phyloP scores from a whole-genome alignment of 2,888 invertebrate genomes.

The Cantharis nigra region DNA sequence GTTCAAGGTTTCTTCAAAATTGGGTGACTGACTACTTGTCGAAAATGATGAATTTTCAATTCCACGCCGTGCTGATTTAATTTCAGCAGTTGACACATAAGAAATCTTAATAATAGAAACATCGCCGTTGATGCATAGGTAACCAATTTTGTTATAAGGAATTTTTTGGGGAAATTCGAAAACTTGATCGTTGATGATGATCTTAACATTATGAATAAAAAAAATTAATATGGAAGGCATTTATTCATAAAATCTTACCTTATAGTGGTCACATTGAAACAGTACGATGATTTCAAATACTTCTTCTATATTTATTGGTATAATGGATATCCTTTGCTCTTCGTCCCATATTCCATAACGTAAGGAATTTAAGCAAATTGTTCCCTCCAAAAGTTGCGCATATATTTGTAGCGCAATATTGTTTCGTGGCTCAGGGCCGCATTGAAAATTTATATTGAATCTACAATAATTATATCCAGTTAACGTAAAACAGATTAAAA shows the following conservation, averaged over 20 bases:
- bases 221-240: background rate
- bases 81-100: constrained; percentile 61
- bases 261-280: constrained; percentile 59
- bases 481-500: background rate
- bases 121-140: constrained; percentile 79
- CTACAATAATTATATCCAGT: constrained; percentile 49
- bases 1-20: too few species aligned
- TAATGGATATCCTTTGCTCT: constrained; percentile 61
- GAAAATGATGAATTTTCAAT: background rate
- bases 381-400: constrained; percentile 60
- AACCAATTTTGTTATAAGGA: constrained; percentile 66
- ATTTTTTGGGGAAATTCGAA: constrained; percentile 77
- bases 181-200: constrained; percentile 79
- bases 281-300: constrained; percentile 74
- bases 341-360: constrained; percentile 63
- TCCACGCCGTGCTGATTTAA: background rate
- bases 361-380: constrained; percentile 64
- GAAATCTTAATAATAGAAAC: constrained; percentile 68
- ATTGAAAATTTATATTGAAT: constrained; percentile 77
- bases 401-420: constrained; percentile 79
- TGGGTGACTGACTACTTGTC: too few species aligned
- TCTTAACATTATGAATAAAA: constrained; percentile 52
- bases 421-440: constrained; percentile 74
- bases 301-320: constrained; percentile 67
- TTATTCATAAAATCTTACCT: constrained; percentile 28